A percentile compares a stretch with the other conserved stretches of the same genome.
phyloP scores from a whole-genome alignment of 1,140 invertebrate genomes.

The Pissodes strobi region DNA sequence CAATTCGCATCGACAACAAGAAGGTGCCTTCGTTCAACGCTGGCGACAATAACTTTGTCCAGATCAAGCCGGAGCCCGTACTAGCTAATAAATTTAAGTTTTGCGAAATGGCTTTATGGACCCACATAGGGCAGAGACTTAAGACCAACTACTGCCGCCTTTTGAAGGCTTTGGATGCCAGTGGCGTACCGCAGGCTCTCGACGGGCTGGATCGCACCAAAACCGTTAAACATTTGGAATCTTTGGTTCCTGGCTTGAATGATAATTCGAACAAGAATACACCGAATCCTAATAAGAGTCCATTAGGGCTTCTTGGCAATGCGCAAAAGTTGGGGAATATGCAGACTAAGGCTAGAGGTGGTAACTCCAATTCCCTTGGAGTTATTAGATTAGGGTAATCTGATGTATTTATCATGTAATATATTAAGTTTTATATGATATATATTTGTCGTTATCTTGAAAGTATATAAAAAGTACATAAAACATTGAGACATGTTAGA shows the following conservation, averaged over 20 bases:
- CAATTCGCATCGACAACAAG: constrained; percentile 46
- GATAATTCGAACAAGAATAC: background rate
- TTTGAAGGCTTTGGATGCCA: constrained; percentile 37
- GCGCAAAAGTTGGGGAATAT: no score
- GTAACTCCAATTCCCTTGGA: no score
- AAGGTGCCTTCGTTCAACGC: constrained; percentile 56
- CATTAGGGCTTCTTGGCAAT: background rate
- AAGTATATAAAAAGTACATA: no score
- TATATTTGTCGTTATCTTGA: no score
- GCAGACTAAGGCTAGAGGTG: no score
- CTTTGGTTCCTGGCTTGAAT: background rate
- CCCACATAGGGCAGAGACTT: constrained; percentile 59
- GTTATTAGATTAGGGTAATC: no score
- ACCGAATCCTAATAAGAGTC: background rate
- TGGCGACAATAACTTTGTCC: constrained; percentile 60
- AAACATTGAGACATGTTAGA: no score
- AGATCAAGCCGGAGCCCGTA: constrained; percentile 58
- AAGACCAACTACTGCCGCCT: constrained; percentile 58
- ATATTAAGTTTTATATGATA: no score
- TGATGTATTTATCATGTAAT: no score
- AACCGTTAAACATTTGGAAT: background rate
- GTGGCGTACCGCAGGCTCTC: background rate
- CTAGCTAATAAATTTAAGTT: constrained; percentile 61
- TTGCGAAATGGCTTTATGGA: constrained; percentile 67
- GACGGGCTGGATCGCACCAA: background rate